Conservation (phyloP, 2,888 invertebrate genomes). For the Scaptomyza polygonia region DNA sequence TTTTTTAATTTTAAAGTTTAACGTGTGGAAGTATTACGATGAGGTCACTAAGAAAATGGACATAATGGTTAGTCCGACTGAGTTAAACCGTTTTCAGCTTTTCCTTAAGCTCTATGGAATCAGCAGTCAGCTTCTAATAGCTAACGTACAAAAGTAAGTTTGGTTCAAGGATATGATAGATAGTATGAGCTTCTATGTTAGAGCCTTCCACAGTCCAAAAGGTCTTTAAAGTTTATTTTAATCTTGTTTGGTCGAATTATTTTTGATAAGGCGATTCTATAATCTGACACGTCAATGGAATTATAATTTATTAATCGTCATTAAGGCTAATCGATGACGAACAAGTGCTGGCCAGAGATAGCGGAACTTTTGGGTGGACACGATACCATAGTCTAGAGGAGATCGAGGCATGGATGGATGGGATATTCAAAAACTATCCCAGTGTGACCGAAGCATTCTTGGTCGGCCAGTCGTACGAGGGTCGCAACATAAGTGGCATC, state of each 20-base stretch:
- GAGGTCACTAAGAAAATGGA: slow-evolving; percentile 84
- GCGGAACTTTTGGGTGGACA: slow-evolving; percentile 85
- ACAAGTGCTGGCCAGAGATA: slow-evolving; percentile 60
- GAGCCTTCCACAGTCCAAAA: neutral
- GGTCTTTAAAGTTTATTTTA: neutral
- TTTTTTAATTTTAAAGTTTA: slow-evolving; percentile 55
- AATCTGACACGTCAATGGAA: slow-evolving; percentile 3
- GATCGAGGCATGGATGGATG: slow-evolving; percentile 87
- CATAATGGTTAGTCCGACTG: slow-evolving; percentile 87
- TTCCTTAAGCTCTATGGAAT: slow-evolving; percentile 83
- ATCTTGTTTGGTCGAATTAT: neutral
- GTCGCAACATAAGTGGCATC: slow-evolving; percentile 86
- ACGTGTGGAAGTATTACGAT: slow-evolving; percentile 80
- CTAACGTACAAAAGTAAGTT: slow-evolving; percentile 87
- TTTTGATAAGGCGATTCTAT: slow-evolving; percentile 14
- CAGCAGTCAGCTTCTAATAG: slow-evolving; percentile 84
- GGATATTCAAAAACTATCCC: slow-evolving; percentile 85
- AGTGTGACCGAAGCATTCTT: slow-evolving; percentile 64
- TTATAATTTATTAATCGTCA: slow-evolving; percentile 33
- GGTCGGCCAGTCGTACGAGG: slow-evolving; percentile 87
- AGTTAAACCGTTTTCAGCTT: slow-evolving; percentile 84
- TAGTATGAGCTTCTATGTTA: neutral
- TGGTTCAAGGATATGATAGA: neutral
- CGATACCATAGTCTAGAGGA: slow-evolving; percentile 87
- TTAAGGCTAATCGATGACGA: slow-evolving; percentile 85